phyloP scores from a whole-genome alignment of 2,888 invertebrate species.

The Achlya flavicornis region DNA sequence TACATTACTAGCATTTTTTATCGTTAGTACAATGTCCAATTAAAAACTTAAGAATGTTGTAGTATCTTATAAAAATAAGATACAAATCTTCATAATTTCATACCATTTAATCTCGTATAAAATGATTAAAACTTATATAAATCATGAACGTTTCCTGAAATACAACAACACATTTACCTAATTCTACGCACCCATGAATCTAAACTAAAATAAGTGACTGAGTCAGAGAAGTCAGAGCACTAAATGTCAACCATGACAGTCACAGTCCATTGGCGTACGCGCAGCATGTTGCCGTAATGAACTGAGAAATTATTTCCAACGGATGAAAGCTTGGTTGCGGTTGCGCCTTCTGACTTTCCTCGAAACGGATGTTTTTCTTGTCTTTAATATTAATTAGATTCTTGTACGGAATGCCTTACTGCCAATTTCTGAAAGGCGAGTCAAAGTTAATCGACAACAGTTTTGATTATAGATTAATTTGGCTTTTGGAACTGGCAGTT shows the following conservation, averaged over 20 bases:
- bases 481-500: no score
- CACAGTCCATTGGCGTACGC: slow-evolving; percentile 50
- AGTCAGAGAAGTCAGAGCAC: slow-evolving; percentile 15
- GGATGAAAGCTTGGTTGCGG: slow-evolving; percentile 31
- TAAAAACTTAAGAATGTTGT: no score
- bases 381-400: slow-evolving; percentile 24
- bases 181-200: slow-evolving; percentile 27
- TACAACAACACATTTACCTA: slow-evolving; percentile 30
- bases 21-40: no score
- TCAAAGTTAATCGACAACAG: no score
- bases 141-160: neutral
- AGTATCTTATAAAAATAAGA: no score
- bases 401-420: neutral
- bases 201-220: slow-evolving; percentile 16
- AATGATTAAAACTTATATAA: no score
- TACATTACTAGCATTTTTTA: no score
- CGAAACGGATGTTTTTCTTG: slow-evolving; percentile 38
- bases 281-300: slow-evolving; percentile 47
- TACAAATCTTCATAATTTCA: no score
- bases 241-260: slow-evolving; percentile 32
- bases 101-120: no score
- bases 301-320: slow-evolving; percentile 55
- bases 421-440: neutral
- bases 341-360: slow-evolving; percentile 35
- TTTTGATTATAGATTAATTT: no score